Evolutionary conservation across 2,113 vertebrate species (phyloP).

Genomic region (Bothrops jararaca): DNA sequence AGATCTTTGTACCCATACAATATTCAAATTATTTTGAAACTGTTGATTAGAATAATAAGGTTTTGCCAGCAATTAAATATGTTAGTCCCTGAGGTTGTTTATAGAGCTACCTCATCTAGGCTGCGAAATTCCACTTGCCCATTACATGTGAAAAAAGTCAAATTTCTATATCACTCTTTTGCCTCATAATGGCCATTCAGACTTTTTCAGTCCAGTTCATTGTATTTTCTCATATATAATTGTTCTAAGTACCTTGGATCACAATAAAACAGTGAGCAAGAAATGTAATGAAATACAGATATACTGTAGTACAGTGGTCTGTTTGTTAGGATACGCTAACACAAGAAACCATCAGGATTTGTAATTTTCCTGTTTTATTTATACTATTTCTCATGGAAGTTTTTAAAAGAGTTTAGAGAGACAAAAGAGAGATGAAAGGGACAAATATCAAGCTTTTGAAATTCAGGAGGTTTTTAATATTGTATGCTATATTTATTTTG

Average conservation of each 20-base stretch:
- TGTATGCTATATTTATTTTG: neutral
- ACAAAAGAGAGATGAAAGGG: neutral
- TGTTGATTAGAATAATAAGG: neutral
- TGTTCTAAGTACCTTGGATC: neutral
- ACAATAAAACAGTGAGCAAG: neutral
- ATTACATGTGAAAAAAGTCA: neutral
- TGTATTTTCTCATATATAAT: neutral
- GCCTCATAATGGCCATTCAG: neutral
- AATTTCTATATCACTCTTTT: neutral
- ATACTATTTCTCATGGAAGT: neutral
- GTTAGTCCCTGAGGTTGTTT: neutral
- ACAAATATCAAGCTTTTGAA: neutral
- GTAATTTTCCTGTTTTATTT: neutral
- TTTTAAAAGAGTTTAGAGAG: slow-evolving; percentile 4
- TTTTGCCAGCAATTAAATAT: neutral
- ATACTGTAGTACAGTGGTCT: neutral
- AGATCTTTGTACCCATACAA: neutral
- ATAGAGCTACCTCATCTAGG: neutral
- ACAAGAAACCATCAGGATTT: neutral
- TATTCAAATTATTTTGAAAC: neutral
- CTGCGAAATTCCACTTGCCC: neutral
- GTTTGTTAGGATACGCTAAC: neutral
- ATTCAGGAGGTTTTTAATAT: neutral
- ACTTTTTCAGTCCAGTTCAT: neutral
- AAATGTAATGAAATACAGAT: neutral